A percentile compares a stretch with the other conserved stretches of the same genome.
Conservation (phyloP, 2,888 invertebrate species). For the Theristus sp. region DNA sequence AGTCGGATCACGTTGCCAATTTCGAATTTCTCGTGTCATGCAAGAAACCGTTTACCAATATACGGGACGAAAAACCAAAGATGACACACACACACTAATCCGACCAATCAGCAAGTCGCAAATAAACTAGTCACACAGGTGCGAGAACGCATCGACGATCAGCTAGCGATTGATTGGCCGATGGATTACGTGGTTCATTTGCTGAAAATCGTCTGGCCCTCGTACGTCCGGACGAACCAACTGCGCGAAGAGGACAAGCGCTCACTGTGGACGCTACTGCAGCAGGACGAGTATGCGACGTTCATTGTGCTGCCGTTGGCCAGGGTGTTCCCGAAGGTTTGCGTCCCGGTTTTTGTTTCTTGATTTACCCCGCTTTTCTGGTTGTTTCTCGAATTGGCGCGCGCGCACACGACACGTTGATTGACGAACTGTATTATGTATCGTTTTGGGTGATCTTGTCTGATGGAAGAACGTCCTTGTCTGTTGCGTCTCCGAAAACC, state of each 20-base stretch:
- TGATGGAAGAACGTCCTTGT: too few relatives aligned
- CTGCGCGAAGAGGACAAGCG: conserved; percentile 18
- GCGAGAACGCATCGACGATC: conserved; percentile 20
- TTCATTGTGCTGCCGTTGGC: conserved; percentile 12
- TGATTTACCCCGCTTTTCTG: too few relatives aligned
- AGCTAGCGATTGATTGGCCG: conserved; percentile 21
- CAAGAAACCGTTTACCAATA: too few relatives aligned
- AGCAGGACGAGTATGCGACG: conserved; percentile 19
- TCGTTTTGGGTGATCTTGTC: too few relatives aligned
- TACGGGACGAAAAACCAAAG: too few relatives aligned
- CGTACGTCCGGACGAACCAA: conserved; percentile 10
- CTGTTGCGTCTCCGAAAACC: too few relatives aligned
- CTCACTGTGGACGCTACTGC: conserved; percentile 22
- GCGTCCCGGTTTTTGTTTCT: too few relatives aligned
- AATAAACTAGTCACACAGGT: conserved; percentile 15
- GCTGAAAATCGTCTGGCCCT: conserved; percentile 21
- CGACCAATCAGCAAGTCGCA: too few relatives aligned
- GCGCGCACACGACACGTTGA: not conserved
- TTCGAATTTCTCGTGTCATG: too few relatives aligned
- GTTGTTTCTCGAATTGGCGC: too few relatives aligned
- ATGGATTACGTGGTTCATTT: conserved; percentile 18
- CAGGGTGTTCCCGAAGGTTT: conserved; percentile 23
- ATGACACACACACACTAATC: too few relatives aligned
- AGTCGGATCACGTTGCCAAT: too few relatives aligned
- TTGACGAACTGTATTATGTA: not conserved